Evolutionary conservation across 1,140 invertebrate species (phyloP).

Genomic region (Rhagoletis zephyria): DNA sequence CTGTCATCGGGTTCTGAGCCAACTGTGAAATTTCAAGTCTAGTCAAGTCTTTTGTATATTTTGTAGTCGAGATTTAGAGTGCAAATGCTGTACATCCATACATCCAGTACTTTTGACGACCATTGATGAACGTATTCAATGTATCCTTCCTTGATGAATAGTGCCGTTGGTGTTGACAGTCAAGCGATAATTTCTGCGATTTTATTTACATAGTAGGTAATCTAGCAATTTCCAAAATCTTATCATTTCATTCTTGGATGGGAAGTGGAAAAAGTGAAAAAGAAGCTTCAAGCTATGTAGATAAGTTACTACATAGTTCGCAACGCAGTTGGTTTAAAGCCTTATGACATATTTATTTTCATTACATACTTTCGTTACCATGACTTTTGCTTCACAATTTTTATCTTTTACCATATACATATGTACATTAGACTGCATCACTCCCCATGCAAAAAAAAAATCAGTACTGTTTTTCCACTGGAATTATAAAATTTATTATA

Average conservation of each 20-base stretch:
- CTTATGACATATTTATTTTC: constrained; percentile 15
- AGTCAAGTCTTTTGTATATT: too few species aligned
- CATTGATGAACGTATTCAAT: background rate
- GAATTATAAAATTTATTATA: too few species aligned
- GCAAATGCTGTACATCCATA: too few species aligned
- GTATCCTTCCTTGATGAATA: constrained; percentile 7
- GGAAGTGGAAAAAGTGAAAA: background rate
- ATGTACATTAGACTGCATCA: too few species aligned
- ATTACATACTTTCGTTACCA: background rate
- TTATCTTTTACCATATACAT: background rate
- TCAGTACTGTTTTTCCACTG: too few species aligned
- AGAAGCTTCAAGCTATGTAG: background rate
- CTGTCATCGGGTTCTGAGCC: too few species aligned
- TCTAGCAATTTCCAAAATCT: background rate
- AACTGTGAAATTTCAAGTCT: too few species aligned
- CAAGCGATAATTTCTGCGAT: background rate
- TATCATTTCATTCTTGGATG: background rate
- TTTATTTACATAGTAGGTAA: background rate
- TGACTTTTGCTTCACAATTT: constrained; percentile 9
- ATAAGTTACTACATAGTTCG: background rate
- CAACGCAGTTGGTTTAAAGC: background rate
- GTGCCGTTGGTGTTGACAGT: background rate
- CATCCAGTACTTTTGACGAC: background rate
- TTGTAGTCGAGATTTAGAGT: background rate
- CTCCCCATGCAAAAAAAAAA: too few species aligned